These are phyloP conservation scores for Nycticorax nycticorax DNA, from an alignment of 2,113 vertebrate genomes.

Conservation along the genomic window DNA sequence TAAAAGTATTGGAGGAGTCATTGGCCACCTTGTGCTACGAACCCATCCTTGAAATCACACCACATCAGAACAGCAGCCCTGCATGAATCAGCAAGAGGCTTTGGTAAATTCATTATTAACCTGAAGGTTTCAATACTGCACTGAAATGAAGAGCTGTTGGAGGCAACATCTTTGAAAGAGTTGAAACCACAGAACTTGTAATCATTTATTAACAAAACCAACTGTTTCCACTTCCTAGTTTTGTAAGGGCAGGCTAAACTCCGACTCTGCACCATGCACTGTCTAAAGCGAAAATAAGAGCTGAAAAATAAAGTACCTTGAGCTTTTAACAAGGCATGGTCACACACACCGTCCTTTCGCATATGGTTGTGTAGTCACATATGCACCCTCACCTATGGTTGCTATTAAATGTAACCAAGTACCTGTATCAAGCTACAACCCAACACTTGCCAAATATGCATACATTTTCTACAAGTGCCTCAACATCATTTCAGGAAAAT, in stretches of 20 bases:
- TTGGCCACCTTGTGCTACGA: rapidly evolving
- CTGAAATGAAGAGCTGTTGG: not conserved
- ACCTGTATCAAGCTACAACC: not conserved
- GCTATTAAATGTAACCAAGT: not conserved
- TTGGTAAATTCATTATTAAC: not conserved
- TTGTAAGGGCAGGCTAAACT: not conserved
- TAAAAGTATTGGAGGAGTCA: not conserved
- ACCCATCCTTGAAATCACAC: not conserved
- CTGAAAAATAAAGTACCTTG: not conserved
- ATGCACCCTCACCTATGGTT: not conserved
- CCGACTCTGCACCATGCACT: not conserved
- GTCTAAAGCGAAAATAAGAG: not conserved
- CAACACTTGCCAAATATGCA: not conserved
- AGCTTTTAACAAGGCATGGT: not conserved
- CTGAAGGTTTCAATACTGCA: not conserved
- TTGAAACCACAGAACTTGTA: not conserved
- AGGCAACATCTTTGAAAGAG: not conserved
- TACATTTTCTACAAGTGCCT: not conserved
- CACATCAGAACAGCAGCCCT: not conserved
- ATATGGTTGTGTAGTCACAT: not conserved
- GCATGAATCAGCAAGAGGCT: not conserved
- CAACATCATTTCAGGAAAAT: not conserved
- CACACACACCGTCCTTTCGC: not conserved
- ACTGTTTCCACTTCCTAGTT: not conserved
- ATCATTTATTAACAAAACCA: not conserved